Conservation (phyloP, 2,888 invertebrate species). For the Troides oblongomaculatus region DNA sequence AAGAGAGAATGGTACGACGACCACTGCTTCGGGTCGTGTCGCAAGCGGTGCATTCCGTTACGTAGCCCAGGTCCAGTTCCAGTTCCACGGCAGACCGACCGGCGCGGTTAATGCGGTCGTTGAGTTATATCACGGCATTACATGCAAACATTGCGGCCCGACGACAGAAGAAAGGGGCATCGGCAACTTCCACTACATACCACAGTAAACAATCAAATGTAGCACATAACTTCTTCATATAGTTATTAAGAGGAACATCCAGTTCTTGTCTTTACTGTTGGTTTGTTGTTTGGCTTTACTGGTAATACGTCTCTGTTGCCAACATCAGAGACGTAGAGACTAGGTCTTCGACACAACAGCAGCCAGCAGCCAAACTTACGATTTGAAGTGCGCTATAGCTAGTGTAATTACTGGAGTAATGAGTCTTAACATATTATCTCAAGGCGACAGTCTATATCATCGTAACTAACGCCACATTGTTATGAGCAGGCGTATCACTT, state of each 20-base stretch:
- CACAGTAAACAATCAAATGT: background rate
- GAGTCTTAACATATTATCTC: too few relatives aligned
- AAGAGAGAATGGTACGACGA: slow-evolving; percentile 31
- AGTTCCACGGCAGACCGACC: slow-evolving; percentile 45
- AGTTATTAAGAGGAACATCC: background rate
- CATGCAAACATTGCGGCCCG: background rate
- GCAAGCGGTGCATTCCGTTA: slow-evolving; percentile 35
- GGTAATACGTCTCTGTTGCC: too few relatives aligned
- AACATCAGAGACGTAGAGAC: too few relatives aligned
- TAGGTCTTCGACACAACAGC: too few relatives aligned
- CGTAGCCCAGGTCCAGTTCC: slow-evolving; percentile 43
- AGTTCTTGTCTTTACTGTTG: too few relatives aligned
- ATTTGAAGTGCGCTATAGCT: too few relatives aligned
- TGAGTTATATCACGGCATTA: slow-evolving; percentile 47
- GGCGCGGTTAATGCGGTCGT: slow-evolving; percentile 42
- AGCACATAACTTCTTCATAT: background rate
- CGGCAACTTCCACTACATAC: background rate
- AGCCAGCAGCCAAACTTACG: too few relatives aligned
- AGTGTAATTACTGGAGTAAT: too few relatives aligned
- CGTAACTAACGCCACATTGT: too few relatives aligned
- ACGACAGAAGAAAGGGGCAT: background rate
- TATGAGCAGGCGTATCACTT: too few relatives aligned
- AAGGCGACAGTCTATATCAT: too few relatives aligned
- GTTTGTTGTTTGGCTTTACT: too few relatives aligned
- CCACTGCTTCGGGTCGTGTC: slow-evolving; percentile 32